Conservation (phyloP, 2,888 invertebrate genomes). For the Acheta domesticus region DNA sequence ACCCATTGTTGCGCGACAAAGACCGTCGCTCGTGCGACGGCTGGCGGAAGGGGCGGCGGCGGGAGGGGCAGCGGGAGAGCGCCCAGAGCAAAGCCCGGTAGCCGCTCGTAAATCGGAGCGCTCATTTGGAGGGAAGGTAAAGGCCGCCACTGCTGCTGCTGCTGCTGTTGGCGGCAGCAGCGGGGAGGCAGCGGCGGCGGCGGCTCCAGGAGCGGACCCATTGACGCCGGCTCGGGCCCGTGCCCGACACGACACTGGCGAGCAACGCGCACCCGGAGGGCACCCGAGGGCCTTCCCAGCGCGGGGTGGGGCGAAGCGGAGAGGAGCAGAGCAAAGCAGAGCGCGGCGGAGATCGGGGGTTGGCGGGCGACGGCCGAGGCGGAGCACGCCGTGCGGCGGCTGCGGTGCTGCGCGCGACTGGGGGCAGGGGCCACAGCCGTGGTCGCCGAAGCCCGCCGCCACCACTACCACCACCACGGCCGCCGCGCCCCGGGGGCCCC, state of each 20-base stretch:
- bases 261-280: too few relatives aligned
- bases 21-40: not conserved
- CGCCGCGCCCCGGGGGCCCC: not conserved
- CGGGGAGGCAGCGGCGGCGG: not conserved
- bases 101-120: not conserved
- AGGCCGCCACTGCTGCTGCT: not conserved
- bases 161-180: not conserved
- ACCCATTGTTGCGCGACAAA: not conserved
- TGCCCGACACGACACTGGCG: too few relatives aligned
- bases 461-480: not conserved
- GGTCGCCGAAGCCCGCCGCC: not conserved
- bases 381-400: not conserved
- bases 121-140: not conserved
- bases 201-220: not conserved
- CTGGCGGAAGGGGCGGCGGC: not conserved
- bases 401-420: constrained; percentile 1
- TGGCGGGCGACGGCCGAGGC: not conserved
- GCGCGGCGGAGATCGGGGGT: not conserved
- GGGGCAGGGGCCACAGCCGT: not conserved
- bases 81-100: not conserved
- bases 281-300: not conserved
- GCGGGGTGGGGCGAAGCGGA: not conserved
- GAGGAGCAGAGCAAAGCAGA: not conserved
- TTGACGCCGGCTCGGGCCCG: not conserved
- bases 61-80: not conserved